Evolutionary conservation across 2,888 invertebrate genomes (phyloP), one percentile per base, ranked within the genome.

Genomic region (Nesidiocoris tenuis): DNA sequence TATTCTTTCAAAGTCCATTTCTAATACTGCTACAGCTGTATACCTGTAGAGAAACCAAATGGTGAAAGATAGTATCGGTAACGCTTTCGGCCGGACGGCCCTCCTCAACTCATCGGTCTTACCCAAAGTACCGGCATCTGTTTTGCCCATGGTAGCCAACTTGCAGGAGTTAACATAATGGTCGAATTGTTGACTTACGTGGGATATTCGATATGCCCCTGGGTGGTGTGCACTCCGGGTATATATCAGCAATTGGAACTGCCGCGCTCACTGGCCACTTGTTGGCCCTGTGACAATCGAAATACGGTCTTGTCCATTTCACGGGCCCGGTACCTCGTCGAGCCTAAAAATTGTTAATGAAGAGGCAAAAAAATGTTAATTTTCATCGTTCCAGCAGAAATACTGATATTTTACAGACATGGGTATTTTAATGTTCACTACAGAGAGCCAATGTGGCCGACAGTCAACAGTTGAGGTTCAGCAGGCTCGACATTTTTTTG

Each of bases 261-360:
- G 96, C 93, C 0, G 96, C 97, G 22, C 92, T 93, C 7, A 98
- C 92, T 54, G 98, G 86, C 98, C 98, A 98, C 82, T 96, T 93
- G 84, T 98, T 96, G 0, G 96, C 92, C 79, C 96, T 87, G 2
- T 94, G 95, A 83, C 98, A 98, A 86, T 98, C 98, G 83, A 95
- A 98, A 83, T 98, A 98, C 0, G 98, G 98, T 76, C 91, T 87
- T 0, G 95, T 96, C 91, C 94, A 97, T 83, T 93, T 91, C 0
- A 98, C 94, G 16, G 98, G 98, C 97, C 95, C 1, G 93, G 94
- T 81, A 87, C 87, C 86, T 96, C 96, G 84, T 95, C 95, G 94
- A 92, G 57, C 93, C 87, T 86, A 78, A 23, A 72, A 63, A 68
- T 12, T 39, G 39, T 7, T 39, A 39, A 39, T 7, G 3, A 7